A percentile compares a stretch with the other conserved stretches of the same genome.
phyloP scores from a whole-genome alignment of 2,797 vertebrate species.

The Phalanger gymnotis region DNA sequence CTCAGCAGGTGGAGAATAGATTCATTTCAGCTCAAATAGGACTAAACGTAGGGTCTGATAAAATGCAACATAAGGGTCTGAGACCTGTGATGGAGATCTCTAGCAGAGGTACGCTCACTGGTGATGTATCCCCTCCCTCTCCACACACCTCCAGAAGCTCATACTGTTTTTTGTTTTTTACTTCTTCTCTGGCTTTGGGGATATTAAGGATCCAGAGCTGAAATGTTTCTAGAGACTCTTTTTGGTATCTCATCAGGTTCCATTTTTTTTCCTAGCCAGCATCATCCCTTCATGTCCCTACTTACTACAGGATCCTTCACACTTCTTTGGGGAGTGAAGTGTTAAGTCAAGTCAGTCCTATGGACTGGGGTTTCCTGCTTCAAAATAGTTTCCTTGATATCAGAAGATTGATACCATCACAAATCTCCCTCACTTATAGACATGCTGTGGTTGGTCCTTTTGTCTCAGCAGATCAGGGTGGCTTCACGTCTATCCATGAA shows the following conservation, averaged over 20 bases:
- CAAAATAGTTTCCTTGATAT: constrained; percentile 10
- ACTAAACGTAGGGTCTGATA: background rate
- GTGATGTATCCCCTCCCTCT: too few species aligned
- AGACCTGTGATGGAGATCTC: background rate
- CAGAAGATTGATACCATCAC: background rate
- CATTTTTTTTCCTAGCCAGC: background rate
- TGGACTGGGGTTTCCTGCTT: background rate
- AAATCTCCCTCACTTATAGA: background rate
- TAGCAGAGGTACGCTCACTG: background rate
- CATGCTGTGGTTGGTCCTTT: background rate
- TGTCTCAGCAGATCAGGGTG: background rate
- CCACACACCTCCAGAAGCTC: background rate
- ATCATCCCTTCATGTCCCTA: constrained; percentile 38
- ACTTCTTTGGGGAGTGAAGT: constrained; percentile 9
- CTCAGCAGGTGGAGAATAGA: background rate
- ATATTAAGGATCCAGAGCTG: background rate
- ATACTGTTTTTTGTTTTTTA: background rate
- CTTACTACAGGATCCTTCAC: background rate
- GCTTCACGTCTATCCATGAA: background rate
- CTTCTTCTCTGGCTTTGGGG: background rate
- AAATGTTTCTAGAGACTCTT: background rate
- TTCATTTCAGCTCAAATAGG: background rate
- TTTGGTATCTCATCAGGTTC: background rate
- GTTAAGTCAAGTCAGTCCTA: background rate
- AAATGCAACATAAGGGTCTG: background rate